phyloP scores from a whole-genome alignment of 1,140 invertebrate species.

The Myzus persicae region DNA sequence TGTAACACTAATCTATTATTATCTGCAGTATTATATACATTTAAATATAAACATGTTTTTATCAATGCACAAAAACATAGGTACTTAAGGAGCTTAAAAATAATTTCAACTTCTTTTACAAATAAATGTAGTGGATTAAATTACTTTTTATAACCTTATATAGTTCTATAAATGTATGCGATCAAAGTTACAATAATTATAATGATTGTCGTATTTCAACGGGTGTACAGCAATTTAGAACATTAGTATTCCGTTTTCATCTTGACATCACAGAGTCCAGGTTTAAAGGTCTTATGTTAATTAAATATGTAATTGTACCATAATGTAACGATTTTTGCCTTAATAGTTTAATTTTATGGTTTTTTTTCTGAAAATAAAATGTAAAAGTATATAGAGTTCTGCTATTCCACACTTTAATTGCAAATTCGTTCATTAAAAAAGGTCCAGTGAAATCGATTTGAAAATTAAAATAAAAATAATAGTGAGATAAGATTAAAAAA shows the following conservation, averaged over 20 bases:
- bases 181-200: slow-evolving; percentile 10
- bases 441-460: neutral
- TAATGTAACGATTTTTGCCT: slow-evolving; percentile 32
- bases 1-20: neutral
- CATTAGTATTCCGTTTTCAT: neutral
- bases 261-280: neutral
- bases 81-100: neutral
- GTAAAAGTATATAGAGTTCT: neutral
- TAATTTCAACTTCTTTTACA: neutral
- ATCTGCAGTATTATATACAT: neutral
- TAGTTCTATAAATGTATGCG: neutral
- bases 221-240: neutral
- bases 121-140: neutral
- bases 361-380: slow-evolving; percentile 23
- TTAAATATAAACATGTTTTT: neutral
- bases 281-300: slow-evolving; percentile 5
- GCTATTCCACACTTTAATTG: neutral
- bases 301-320: neutral
- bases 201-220: slow-evolving; percentile 14
- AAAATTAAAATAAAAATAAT: neutral
- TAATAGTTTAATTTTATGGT: slow-evolving; percentile 11
- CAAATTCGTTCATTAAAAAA: slow-evolving; percentile 20
- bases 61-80: neutral
- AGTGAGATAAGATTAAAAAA: neutral
- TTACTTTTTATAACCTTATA: neutral